A percentile compares a stretch with the other conserved stretches of the same genome.
These are phyloP conservation scores for Gerris buenoi DNA, from an alignment of 1,140 invertebrate genomes.

Conservation along the genomic window DNA sequence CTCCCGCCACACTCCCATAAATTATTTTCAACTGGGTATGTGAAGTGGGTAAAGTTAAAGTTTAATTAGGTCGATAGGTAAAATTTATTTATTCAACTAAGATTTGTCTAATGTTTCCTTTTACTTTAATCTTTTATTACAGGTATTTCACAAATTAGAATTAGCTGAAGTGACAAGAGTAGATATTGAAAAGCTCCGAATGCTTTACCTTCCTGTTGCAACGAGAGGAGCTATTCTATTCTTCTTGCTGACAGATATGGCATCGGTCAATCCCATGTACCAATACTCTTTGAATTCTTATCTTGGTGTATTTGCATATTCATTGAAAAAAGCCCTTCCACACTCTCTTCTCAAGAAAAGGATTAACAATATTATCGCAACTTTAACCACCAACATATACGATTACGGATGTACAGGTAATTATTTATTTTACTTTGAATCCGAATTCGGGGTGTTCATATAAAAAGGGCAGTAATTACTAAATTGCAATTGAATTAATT, in stretches of 20 bases:
- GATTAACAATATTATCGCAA: slow-evolving; percentile 64
- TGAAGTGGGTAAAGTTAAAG: too few species aligned
- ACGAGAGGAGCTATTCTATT: slow-evolving; percentile 73
- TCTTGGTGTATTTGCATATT: slow-evolving; percentile 61
- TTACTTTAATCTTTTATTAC: slow-evolving; percentile 16
- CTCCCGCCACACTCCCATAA: too few species aligned
- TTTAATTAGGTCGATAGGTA: too few species aligned
- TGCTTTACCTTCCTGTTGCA: slow-evolving; percentile 67
- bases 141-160: slow-evolving; percentile 55
- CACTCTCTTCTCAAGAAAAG: slow-evolving; percentile 53
- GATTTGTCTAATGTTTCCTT: too few species aligned
- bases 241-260: slow-evolving; percentile 76
- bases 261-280: slow-evolving; percentile 74
- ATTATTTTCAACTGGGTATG: too few species aligned
- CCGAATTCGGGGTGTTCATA: too few species aligned
- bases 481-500: too few species aligned
- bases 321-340: slow-evolving; percentile 59
- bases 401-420: slow-evolving; percentile 72
- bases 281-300: slow-evolving; percentile 73
- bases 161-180: slow-evolving; percentile 52
- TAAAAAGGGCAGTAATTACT: too few species aligned
- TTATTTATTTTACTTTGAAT: background rate
- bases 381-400: slow-evolving; percentile 70
- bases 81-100: too few species aligned
- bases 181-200: slow-evolving; percentile 64